Percentiles rank a stretch among this genome's conserved stretches.
Conservation (phyloP, 2,113 vertebrate genomes). For the Macquaria australasica region DNA sequence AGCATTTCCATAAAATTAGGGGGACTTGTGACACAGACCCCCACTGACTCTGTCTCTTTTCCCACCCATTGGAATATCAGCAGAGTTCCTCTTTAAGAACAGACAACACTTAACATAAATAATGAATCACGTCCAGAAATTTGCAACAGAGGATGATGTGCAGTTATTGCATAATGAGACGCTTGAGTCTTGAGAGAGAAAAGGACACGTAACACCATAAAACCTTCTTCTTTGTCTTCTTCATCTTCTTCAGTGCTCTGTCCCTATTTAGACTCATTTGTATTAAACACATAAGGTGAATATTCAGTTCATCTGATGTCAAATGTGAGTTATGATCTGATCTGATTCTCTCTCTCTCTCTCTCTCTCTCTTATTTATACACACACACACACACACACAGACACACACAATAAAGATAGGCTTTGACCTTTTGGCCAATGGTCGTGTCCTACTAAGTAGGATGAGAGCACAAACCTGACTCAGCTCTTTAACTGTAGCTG, state of each 20-base stretch:
- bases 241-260: neutral
- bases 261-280: neutral
- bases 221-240: neutral
- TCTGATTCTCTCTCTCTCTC: neutral
- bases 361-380: neutral
- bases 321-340: neutral
- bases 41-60: too few relatives aligned
- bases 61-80: too few relatives aligned
- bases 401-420: neutral
- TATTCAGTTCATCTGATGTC: neutral
- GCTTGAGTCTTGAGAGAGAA: neutral
- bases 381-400: neutral
- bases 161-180: neutral
- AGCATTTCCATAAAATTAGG: too few relatives aligned
- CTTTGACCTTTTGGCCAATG: constrained; percentile 40
- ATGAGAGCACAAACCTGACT: constrained; percentile 53
- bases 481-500: constrained; percentile 53
- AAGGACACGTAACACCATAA: too few relatives aligned
- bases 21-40: too few relatives aligned
- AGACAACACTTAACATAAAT: neutral
- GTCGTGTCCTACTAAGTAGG: constrained; percentile 52
- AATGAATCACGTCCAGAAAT: neutral
- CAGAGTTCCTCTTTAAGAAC: neutral
- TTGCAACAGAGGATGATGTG: too few relatives aligned
- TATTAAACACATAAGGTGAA: neutral